These are phyloP conservation scores for Drosophila melanosoma DNA, from an alignment of 2,888 invertebrate species.

Conservation along the genomic window DNA sequence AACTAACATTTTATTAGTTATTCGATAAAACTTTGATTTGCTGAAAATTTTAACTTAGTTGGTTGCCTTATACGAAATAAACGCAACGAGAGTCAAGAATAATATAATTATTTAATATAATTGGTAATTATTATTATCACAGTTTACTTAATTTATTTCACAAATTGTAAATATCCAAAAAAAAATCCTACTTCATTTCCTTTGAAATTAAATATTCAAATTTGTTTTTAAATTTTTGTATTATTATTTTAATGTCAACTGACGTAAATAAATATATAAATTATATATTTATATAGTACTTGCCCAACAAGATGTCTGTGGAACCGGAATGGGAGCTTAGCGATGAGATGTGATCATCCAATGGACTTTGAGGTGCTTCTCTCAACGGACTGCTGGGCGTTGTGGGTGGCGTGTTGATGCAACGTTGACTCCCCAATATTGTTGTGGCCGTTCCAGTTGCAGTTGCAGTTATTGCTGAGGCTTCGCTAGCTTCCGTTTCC, in stretches of 20 bases:
- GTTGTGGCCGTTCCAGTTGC: constrained; percentile 17
- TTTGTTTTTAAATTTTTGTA: neutral
- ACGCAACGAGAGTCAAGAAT: neutral
- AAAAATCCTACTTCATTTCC: too few relatives aligned
- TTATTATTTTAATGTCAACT: too few relatives aligned
- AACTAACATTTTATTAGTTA: too few relatives aligned
- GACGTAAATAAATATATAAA: too few relatives aligned
- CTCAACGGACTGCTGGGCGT: constrained; percentile 82
- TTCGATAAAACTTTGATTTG: neutral
- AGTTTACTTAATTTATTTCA: neutral
- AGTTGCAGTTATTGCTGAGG: constrained; percentile 2
- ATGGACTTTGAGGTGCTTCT: constrained; percentile 83
- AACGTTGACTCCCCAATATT: constrained; percentile 52
- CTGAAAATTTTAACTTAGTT: neutral
- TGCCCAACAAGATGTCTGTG: constrained; percentile 84
- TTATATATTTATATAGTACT: constrained; percentile 36
- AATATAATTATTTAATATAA: neutral
- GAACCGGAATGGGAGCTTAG: constrained; percentile 83
- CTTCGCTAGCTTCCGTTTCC: constrained; percentile 29
- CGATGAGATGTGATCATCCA: constrained; percentile 83
- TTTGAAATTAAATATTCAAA: neutral
- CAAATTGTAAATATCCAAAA: neutral
- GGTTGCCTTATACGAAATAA: neutral
- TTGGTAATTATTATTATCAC: neutral
- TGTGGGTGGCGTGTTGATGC: constrained; percentile 79